These are phyloP conservation scores for Nerophis ophidion DNA, from an alignment of 2,113 vertebrate genomes.

Conservation along the genomic window DNA sequence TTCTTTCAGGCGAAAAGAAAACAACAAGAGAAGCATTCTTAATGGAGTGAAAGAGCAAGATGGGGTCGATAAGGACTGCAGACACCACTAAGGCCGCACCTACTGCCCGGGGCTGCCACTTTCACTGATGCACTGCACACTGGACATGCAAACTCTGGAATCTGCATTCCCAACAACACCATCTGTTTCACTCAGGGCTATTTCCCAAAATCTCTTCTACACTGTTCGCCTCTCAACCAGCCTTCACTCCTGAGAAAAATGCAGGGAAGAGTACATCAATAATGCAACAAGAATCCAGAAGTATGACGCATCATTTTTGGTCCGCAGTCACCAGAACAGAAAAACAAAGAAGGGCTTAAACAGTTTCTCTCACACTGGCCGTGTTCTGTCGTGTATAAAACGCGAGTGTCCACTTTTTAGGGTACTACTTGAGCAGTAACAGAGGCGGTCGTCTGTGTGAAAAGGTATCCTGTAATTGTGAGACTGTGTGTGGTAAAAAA, in stretches of 20 bases:
- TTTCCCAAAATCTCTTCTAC: constrained; percentile 8
- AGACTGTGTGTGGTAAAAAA: too few relatives aligned
- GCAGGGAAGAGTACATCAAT: too few relatives aligned
- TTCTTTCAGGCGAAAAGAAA: constrained; percentile 1
- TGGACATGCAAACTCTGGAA: constrained; percentile 28
- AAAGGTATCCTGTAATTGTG: too few relatives aligned
- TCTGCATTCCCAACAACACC: constrained; percentile 29
- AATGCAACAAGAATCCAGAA: too few relatives aligned
- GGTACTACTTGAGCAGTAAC: too few relatives aligned
- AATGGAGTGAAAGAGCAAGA: constrained; percentile 41
- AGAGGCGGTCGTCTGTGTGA: too few relatives aligned
- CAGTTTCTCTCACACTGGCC: too few relatives aligned
- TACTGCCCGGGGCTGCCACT: constrained; percentile 13
- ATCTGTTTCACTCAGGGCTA: constrained; percentile 25
- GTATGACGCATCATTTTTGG: too few relatives aligned
- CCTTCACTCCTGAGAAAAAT: not conserved
- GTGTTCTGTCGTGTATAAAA: too few relatives aligned
- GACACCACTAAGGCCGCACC: constrained; percentile 26
- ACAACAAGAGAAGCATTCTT: constrained; percentile 10
- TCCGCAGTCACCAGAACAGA: too few relatives aligned
- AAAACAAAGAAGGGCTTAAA: too few relatives aligned
- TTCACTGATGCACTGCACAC: constrained; percentile 23
- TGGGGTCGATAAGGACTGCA: constrained; percentile 54
- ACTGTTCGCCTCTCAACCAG: not conserved
- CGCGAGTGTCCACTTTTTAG: too few relatives aligned